phyloP scores from a whole-genome alignment of 2,797 vertebrate genomes.

The Silurus lanzhouensis region DNA sequence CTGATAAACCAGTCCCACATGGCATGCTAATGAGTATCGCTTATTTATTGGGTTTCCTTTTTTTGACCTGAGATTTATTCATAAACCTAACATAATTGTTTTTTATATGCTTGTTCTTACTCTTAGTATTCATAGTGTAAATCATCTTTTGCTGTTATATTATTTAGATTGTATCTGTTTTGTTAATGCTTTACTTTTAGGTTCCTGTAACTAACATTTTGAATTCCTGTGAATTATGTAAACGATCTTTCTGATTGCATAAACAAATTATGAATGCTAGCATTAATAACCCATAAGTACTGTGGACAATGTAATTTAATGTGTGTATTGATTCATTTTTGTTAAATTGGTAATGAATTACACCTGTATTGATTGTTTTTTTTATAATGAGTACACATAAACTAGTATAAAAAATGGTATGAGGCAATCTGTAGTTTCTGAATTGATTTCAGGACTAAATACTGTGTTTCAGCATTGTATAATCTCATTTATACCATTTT shows the following conservation, averaged over 20 bases:
- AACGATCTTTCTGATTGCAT: not conserved
- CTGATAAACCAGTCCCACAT: not conserved
- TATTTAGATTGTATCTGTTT: not conserved
- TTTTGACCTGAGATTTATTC: conserved; percentile 6
- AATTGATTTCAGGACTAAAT: not conserved
- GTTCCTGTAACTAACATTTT: not conserved
- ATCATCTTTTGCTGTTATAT: not conserved
- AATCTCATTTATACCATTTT: not conserved
- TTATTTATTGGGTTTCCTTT: not conserved
- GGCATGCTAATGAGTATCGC: not conserved
- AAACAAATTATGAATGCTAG: not conserved
- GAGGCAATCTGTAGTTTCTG: not conserved
- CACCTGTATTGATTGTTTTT: not conserved
- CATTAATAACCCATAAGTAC: not conserved
- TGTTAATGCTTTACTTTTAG: not conserved
- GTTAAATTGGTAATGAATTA: not conserved
- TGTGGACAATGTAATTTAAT: not conserved
- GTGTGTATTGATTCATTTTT: not conserved
- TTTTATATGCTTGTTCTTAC: not conserved
- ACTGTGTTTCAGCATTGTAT: not conserved
- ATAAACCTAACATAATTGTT: not conserved
- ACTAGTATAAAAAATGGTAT: not conserved
- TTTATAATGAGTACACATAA: not conserved
- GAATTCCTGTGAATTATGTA: too few species aligned
- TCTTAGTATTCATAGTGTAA: not conserved